Base-by-base conservation (phyloP, 2,113 vertebrate species). In the Meriones unguiculatus region DNA sequence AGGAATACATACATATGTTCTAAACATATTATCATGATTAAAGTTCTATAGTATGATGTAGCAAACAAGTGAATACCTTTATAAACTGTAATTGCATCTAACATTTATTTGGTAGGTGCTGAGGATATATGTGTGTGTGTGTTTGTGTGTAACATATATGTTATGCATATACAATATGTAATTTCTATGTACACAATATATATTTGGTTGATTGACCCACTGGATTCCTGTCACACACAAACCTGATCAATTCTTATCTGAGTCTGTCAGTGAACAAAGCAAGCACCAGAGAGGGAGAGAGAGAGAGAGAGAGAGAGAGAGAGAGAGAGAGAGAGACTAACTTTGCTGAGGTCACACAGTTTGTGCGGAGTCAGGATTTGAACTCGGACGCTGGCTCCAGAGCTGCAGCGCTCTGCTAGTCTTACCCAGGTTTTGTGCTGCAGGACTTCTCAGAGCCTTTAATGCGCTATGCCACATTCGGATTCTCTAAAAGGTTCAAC, bases 301-400 rank as follows among this genome's bases (percentile, higher is more conserved):
- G 28, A 77, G 75, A 87, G 35, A 77, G 75, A 90, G 32, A 76
- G 75, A 90, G 32, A 76, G 75, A 90, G 32, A 77, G 75, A 90
- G 35, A 77, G 75, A 90, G 35, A 77, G 75, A 57, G 57, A 46
- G 35, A 9, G 13, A 18, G 14, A 11, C 15, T 17, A 3, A 73
- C 30, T 65, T 62, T 28, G 5, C 76, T 9, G n/a, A 1, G 3
- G 62, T 78, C 46, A 54, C 82, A 57, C 54, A 78, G 90, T 25
- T 35, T 10, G 2, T 5, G 41, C 17, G 0, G 4, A 59, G 20
- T 75, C 73, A 38, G 91, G 69, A 18, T 72, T 2, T 9, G 76
- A 18, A 50, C 22, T 52, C 62, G 38, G 87, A 57, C 0, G 9
- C 50, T 18, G 22, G 62, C 70, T 35, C 12, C 18, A 22, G 24